A percentile compares a stretch with the other conserved stretches of the same genome.
Evolutionary conservation across 2,113 vertebrate genomes (phyloP).

Genomic region (Albula glossodonta): DNA sequence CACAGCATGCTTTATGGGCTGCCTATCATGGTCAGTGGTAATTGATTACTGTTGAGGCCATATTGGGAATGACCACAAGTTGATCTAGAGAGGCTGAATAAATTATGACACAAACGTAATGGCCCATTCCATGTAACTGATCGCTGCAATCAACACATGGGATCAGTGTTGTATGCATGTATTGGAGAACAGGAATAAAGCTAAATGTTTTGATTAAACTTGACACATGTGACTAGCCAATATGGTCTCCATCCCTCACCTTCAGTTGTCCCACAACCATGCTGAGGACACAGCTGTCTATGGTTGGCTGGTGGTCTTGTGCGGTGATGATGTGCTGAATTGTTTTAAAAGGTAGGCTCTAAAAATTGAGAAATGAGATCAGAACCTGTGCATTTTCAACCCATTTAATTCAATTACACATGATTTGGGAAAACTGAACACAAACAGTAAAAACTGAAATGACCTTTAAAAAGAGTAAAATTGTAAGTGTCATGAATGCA

Average conservation of each 20-base stretch:
- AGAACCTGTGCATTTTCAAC: neutral
- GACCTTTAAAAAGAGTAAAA: neutral
- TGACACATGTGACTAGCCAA: neutral
- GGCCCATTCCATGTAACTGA: neutral
- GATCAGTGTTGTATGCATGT: neutral
- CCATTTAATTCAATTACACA: neutral
- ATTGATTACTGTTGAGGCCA: too few relatives aligned
- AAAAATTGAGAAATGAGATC: neutral
- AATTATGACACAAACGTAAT: too few relatives aligned
- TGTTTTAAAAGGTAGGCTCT: conserved; percentile 65
- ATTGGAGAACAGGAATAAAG: neutral
- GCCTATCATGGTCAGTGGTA: too few relatives aligned
- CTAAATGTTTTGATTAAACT: neutral
- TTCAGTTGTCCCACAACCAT: conserved; percentile 71
- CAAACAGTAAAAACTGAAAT: neutral
- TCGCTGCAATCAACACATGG: neutral
- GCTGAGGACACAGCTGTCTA: conserved; percentile 63
- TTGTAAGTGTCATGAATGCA: neutral
- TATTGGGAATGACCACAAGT: too few relatives aligned
- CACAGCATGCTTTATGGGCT: too few relatives aligned
- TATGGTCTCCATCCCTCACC: conserved; percentile 44
- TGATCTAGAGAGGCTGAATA: too few relatives aligned
- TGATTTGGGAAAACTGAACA: neutral
- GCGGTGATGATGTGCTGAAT: conserved; percentile 64
- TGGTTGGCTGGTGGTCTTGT: conserved; percentile 64